Evolutionary conservation across 2,888 invertebrate genomes (phyloP), one percentile per base, ranked within the genome.

Genomic region (Acheta domesticus): DNA sequence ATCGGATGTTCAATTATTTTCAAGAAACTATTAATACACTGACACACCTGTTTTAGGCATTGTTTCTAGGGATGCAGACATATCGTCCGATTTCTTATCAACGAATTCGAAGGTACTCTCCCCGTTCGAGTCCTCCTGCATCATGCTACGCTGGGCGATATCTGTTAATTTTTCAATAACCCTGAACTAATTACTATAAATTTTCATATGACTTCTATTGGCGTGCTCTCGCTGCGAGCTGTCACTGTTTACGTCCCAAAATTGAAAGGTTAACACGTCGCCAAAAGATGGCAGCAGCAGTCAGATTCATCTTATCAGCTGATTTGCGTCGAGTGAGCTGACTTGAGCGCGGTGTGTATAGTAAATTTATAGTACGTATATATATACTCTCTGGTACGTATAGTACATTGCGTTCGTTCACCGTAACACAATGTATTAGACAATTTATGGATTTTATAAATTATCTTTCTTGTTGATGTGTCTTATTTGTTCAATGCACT

Each of bases 81-180:
- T 19, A 20, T 79, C 81, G 73, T 81, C 83, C 82, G 82, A 23
- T 78, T 82, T 83, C 82, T 86, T 87, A 80, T 88, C 87, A 49
- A 88, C 86, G 82, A 88, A 87, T 85, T 88, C 88, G 82, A 88
- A 88, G 11, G 87, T 86, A 74, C 85, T 86, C 80, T 87, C 87
- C 23, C 87, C 87, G 82, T 87, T 87, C 5, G 87, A 87, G 83
- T 88, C 87, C 82, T 88, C 88, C 82, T 86, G 84, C 84, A 84
- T 83, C 86, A 83, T 84, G 62, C 62, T 62, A 62, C n/a, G 62
- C n/a, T 62, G 14, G n/a, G n/a, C 14, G 14, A 62, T 19, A 14
- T 19, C 62, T 62, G 14, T 19, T 62, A 19, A 62, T 19, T 19
- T 62, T 62, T 8, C 14, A 62, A 62, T 62, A 62, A 5, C n/a